Evolutionary conservation across 2,113 vertebrate genomes (phyloP).

Genomic region (Erinaceus europaeus): DNA sequence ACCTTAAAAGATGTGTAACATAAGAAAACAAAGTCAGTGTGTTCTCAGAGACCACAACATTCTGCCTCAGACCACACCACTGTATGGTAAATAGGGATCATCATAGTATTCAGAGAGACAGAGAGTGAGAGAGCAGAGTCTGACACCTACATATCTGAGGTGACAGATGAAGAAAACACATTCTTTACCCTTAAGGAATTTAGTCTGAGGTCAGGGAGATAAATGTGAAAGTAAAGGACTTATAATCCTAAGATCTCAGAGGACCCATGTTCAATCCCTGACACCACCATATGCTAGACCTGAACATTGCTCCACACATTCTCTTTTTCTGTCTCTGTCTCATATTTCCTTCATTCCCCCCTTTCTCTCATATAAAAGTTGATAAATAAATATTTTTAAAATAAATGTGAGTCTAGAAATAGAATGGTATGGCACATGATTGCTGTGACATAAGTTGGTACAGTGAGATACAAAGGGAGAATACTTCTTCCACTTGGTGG

Average conservation of each 20-base stretch:
- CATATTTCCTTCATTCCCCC: too few species aligned
- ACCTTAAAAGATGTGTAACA: background rate
- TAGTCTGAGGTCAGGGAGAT: too few species aligned
- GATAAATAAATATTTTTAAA: too few species aligned
- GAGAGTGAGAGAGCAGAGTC: too few species aligned
- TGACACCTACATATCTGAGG: background rate
- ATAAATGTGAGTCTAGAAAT: too few species aligned
- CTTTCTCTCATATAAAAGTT: too few species aligned
- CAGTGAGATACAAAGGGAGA: background rate
- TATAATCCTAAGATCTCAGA: too few species aligned
- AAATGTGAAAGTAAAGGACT: too few species aligned
- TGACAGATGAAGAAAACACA: background rate
- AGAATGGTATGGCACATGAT: background rate
- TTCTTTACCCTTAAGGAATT: background rate
- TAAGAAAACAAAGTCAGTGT: conserved; percentile 22
- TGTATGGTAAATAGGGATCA: background rate
- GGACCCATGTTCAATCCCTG: too few species aligned
- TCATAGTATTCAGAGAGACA: background rate
- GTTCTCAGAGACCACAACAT: background rate
- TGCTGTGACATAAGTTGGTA: background rate
- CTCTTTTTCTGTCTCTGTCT: too few species aligned
- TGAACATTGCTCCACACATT: too few species aligned
- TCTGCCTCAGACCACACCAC: background rate
- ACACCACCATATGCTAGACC: too few species aligned
- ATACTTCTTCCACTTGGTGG: background rate